Conservation (phyloP, 2,113 vertebrate species). For the Chrysemys picta region DNA sequence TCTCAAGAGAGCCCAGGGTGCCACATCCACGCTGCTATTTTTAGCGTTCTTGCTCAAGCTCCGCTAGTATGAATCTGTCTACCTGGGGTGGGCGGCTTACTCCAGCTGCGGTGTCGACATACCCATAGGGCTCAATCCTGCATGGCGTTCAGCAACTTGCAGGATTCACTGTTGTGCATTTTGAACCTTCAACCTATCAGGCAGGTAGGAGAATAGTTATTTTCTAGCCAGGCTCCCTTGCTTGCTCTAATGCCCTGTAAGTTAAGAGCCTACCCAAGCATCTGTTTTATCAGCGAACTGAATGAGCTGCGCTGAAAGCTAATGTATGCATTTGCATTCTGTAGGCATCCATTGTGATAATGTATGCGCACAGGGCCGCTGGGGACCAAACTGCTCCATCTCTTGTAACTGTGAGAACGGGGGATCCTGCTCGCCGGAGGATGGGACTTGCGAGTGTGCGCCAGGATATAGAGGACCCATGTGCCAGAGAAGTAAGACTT, state of each 20-base stretch:
- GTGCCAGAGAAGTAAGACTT: slow-evolving; percentile 95
- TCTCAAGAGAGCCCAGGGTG: not conserved
- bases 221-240: not conserved
- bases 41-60: not conserved
- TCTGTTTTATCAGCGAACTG: not conserved
- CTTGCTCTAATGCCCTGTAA: slow-evolving; percentile 12
- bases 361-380: slow-evolving; percentile 89
- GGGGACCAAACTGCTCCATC: slow-evolving; percentile 97
- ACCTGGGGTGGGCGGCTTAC: not conserved
- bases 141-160: not conserved
- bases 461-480: slow-evolving; percentile 93
- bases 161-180: slow-evolving; percentile 12
- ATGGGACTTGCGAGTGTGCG: slow-evolving; percentile 94
- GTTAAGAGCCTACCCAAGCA: not conserved
- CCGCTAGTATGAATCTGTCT: not conserved
- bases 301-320: not conserved
- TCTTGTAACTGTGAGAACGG: slow-evolving; percentile 96
- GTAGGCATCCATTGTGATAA: slow-evolving; percentile 95
- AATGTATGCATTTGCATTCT: not conserved
- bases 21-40: not conserved
- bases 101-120: not conserved
- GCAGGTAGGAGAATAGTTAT: slow-evolving; percentile 50
- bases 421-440: slow-evolving; percentile 94
- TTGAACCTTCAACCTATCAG: slow-evolving; percentile 57
- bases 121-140: not conserved